These are phyloP conservation scores for Rotaria socialis DNA, from an alignment of 2,888 invertebrate genomes.

Conservation along the genomic window DNA sequence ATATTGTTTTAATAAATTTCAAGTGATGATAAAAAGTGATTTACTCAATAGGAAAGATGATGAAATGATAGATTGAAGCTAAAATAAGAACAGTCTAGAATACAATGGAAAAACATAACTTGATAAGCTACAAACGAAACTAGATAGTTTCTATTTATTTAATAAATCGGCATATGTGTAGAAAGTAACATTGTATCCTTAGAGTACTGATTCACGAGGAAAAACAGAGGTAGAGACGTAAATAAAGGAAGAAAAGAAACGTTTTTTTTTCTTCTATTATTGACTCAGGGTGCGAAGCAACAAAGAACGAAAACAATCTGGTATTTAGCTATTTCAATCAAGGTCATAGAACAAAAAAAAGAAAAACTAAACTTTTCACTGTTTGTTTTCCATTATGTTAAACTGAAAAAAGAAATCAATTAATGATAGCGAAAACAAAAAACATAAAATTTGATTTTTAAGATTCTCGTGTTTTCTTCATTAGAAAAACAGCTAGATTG, in stretches of 20 bases:
- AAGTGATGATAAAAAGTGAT: background rate
- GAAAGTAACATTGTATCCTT: background rate
- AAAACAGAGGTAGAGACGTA: background rate
- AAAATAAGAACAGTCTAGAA: background rate
- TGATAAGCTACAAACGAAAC: too few species aligned
- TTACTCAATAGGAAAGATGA: background rate
- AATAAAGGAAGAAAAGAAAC: background rate
- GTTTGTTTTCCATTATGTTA: too few species aligned
- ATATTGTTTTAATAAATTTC: background rate
- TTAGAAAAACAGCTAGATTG: too few species aligned
- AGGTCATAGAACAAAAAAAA: background rate
- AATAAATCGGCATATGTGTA: background rate
- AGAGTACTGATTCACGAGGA: background rate
- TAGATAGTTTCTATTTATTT: background rate
- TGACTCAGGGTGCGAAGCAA: background rate
- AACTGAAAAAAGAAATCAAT: too few species aligned
- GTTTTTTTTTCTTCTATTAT: background rate
- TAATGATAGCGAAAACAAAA: background rate
- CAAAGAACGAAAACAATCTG: conserved; percentile 11
- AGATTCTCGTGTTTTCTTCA: background rate
- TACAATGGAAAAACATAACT: too few species aligned
- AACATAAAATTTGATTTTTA: background rate
- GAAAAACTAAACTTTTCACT: too few species aligned
- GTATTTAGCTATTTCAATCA: background rate
- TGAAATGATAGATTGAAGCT: background rate